phyloP scores from a whole-genome alignment of 2,888 invertebrate species.

The Drosophila maculinotata region DNA sequence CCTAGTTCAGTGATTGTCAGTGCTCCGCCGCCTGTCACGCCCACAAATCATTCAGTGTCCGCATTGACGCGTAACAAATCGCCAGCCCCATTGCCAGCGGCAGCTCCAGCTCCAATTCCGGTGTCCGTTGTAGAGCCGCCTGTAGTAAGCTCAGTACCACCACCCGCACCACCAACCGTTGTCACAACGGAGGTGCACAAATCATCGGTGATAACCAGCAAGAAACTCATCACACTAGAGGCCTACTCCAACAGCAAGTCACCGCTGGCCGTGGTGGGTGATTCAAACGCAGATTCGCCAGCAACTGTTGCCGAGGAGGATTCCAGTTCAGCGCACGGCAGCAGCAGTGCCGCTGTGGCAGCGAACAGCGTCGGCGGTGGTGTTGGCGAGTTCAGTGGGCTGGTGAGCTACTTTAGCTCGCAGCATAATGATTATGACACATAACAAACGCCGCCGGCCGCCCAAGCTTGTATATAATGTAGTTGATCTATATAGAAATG shows the following conservation, averaged over 20 bases:
- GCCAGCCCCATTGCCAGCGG: constrained; percentile 35
- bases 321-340: constrained; percentile 73
- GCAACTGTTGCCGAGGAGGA: constrained; percentile 72
- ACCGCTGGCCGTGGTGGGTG: constrained; percentile 68
- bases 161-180: constrained; percentile 16
- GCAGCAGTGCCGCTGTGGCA: constrained; percentile 65
- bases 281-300: constrained; percentile 76
- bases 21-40: constrained; percentile 69
- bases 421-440: constrained; percentile 95
- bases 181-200: constrained; percentile 57
- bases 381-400: constrained; percentile 92
- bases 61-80: constrained; percentile 68
- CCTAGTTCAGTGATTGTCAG: constrained; percentile 78
- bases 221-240: constrained; percentile 83
- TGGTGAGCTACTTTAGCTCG: constrained; percentile 96
- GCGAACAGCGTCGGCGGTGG: constrained; percentile 47
- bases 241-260: constrained; percentile 80
- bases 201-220: constrained; percentile 70
- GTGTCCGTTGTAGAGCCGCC: constrained; percentile 14
- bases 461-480: constrained; percentile 66
- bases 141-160: constrained; percentile 17
- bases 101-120: constrained; percentile 18
- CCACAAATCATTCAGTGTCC: constrained; percentile 82
- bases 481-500: constrained; percentile 51
- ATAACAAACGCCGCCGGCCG: constrained; percentile 86